Percentiles rank a stretch among this genome's conserved stretches.
Evolutionary conservation across 2,888 invertebrate genomes (phyloP).

Genomic region (Agelastica alni): DNA sequence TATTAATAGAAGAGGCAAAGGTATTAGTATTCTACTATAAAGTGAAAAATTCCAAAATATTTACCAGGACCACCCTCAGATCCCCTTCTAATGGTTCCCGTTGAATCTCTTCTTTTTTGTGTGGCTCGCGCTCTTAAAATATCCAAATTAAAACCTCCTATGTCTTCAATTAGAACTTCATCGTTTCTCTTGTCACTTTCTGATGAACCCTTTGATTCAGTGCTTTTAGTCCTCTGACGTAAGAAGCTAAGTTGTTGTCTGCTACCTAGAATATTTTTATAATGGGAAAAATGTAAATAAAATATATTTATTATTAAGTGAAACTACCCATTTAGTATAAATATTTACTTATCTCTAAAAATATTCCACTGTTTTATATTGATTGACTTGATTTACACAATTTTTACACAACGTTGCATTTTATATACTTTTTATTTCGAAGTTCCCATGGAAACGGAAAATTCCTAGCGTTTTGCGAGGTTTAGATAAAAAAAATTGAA

Average conservation of each 20-base stretch:
- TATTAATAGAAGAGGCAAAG: not conserved
- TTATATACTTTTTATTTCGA: too few relatives aligned
- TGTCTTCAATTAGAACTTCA: constrained; percentile 50
- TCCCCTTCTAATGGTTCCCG: constrained; percentile 57
- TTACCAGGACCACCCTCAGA: constrained; percentile 57
- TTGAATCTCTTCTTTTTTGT: constrained; percentile 57
- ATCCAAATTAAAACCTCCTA: constrained; percentile 52
- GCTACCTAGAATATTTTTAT: too few relatives aligned
- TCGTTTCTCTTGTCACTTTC: constrained; percentile 47
- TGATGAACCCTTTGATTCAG: constrained; percentile 60
- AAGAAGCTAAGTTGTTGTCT: constrained; percentile 45
- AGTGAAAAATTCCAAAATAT: constrained; percentile 29
- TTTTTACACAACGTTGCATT: too few relatives aligned
- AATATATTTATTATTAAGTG: too few relatives aligned
- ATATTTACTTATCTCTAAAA: too few relatives aligned
- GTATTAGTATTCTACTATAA: not conserved
- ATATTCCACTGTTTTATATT: too few relatives aligned
- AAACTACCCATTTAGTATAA: too few relatives aligned
- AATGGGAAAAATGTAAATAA: too few relatives aligned
- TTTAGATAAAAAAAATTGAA: too few relatives aligned
- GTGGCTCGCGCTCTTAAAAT: constrained; percentile 47
- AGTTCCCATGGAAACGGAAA: too few relatives aligned
- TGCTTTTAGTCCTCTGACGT: constrained; percentile 59
- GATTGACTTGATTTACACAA: too few relatives aligned
- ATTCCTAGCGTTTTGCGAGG: too few relatives aligned